A percentile compares a stretch with the other conserved stretches of the same genome.
phyloP scores from a whole-genome alignment of 1,140 invertebrate genomes.

The Drosophila leontia region DNA sequence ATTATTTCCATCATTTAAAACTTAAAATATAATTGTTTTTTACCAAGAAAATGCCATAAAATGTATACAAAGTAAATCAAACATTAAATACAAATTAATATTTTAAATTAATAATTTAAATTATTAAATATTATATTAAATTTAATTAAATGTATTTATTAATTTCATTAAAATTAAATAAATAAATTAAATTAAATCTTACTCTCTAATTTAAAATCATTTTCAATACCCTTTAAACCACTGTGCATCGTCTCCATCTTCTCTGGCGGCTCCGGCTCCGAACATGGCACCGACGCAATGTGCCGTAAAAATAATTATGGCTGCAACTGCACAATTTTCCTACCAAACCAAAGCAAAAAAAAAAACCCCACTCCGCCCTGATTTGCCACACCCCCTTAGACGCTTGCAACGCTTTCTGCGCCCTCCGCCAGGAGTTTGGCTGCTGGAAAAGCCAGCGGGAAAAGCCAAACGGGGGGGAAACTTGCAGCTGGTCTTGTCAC shows the following conservation, averaged over 20 bases:
- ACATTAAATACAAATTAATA: too few species aligned
- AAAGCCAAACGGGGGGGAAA: constrained; percentile 3
- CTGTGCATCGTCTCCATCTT: constrained; percentile 14
- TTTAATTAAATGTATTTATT: too few species aligned
- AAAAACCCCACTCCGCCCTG: not conserved
- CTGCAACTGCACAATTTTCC: constrained; percentile 77
- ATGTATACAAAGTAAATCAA: too few species aligned
- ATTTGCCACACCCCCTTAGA: constrained; percentile 59
- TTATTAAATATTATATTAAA: too few species aligned
- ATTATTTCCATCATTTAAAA: too few species aligned
- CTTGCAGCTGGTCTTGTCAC: constrained; percentile 29
- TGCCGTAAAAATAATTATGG: constrained; percentile 83
- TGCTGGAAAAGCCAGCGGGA: constrained; percentile 10
- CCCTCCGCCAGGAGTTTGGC: constrained; percentile 30
- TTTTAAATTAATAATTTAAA: too few species aligned
- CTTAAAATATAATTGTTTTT: too few species aligned
- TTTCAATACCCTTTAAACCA: not conserved
- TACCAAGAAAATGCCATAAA: too few species aligned
- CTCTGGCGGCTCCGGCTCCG: constrained; percentile 21
- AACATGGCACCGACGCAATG: constrained; percentile 63
- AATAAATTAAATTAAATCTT: not conserved
- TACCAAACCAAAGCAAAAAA: constrained; percentile 10
- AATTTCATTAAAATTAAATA: too few species aligned
- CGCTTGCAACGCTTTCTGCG: constrained; percentile 72
- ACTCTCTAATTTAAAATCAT: not conserved